These are phyloP conservation scores for Lophius piscatorius DNA, from an alignment of 2,113 vertebrate genomes.

Conservation along the genomic window DNA sequence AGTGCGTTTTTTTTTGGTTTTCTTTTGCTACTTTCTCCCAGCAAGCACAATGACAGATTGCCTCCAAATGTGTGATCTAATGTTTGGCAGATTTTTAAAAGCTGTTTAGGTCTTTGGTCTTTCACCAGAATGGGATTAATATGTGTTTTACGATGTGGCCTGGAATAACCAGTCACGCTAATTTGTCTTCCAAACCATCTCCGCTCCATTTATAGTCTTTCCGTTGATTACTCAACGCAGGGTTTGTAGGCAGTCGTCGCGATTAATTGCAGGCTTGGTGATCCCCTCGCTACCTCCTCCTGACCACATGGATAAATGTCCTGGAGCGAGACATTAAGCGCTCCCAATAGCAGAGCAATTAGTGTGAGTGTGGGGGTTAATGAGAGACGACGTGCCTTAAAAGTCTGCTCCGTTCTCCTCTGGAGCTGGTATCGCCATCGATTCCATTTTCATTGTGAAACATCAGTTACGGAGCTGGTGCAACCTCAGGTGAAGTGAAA, in stretches of 20 bases:
- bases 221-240: background rate
- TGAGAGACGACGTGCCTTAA: too few species aligned
- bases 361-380: background rate
- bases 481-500: too few species aligned
- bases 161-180: too few species aligned
- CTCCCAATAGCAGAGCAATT: background rate
- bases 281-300: background rate
- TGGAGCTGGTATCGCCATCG: background rate
- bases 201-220: background rate
- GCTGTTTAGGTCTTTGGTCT: constrained; percentile 1
- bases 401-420: too few species aligned
- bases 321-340: constrained; percentile 17
- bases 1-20: too few species aligned
- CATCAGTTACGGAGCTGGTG: too few species aligned
- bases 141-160: too few species aligned
- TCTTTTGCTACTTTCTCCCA: too few species aligned
- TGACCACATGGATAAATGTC: background rate
- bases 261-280: background rate
- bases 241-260: background rate
- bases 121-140: too few species aligned
- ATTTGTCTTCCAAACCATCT: background rate
- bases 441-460: too few species aligned
- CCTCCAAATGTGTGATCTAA: too few species aligned
- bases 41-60: too few species aligned
- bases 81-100: background rate